Conservation (phyloP, 1,140 invertebrate genomes). For the Amyelois transitella region DNA sequence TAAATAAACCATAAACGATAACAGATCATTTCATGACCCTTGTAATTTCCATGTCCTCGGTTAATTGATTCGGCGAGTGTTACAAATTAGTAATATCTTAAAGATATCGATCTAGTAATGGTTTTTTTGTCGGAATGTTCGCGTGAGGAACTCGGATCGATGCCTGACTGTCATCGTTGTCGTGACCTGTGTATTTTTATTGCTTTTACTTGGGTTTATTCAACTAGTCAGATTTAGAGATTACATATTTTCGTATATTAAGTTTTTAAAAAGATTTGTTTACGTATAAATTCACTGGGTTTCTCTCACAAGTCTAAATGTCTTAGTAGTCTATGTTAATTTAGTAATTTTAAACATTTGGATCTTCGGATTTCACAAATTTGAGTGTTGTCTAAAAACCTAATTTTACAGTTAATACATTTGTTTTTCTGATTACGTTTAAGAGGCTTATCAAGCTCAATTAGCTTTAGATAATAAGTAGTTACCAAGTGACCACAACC, state of each 20-base stretch:
- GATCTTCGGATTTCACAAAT: no score
- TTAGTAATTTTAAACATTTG: no score
- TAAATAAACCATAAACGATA: background rate
- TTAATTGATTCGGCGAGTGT: background rate
- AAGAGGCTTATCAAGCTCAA: background rate
- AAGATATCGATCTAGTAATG: background rate
- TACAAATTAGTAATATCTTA: background rate
- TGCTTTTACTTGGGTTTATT: background rate
- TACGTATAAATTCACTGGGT: no score
- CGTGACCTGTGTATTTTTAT: background rate
- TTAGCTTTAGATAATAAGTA: background rate
- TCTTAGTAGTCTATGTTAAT: no score
- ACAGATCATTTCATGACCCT: background rate
- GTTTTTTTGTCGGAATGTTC: background rate
- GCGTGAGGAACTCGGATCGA: background rate
- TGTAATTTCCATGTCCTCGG: background rate
- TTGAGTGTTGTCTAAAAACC: no score
- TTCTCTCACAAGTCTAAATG: no score
- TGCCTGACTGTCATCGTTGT: background rate
- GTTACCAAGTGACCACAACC: background rate
- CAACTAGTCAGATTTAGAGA: background rate
- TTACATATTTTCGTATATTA: no score
- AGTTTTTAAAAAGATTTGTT: no score
- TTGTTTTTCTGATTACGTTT: background rate
- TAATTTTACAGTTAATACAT: no score